phyloP scores from a whole-genome alignment of 1,140 invertebrate genomes.

The Sitodiplosis mosellana region DNA sequence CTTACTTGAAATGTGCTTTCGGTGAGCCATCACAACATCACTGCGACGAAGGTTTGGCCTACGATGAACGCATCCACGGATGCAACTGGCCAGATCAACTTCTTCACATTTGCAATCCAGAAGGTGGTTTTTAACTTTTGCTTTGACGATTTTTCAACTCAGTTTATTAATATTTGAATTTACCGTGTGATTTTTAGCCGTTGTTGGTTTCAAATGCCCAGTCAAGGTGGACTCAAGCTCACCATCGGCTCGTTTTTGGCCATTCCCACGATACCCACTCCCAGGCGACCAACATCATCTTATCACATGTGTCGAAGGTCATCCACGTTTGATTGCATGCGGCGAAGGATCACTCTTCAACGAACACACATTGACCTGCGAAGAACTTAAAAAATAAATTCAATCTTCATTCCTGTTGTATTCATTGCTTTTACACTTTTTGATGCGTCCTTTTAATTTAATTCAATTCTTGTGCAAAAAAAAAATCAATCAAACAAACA shows the following conservation, averaged over 20 bases:
- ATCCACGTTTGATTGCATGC: conserved; percentile 68
- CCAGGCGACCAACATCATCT: conserved; percentile 64
- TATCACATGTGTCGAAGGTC: conserved; percentile 74
- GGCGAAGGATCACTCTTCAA: conserved; percentile 74
- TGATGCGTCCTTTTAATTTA: too few relatives aligned
- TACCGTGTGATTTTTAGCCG: conserved; percentile 28
- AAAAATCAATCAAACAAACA: too few relatives aligned
- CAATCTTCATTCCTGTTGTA: too few relatives aligned
- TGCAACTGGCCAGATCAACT: conserved; percentile 90
- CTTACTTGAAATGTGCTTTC: conserved; percentile 69
- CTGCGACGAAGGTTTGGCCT: conserved; percentile 72
- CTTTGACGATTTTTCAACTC: neutral
- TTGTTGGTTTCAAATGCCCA: conserved; percentile 70
- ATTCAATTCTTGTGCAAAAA: too few relatives aligned
- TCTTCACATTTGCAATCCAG: conserved; percentile 67
- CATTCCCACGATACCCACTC: conserved; percentile 71
- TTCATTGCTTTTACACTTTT: too few relatives aligned
- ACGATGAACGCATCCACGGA: conserved; percentile 68
- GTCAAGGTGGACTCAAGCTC: conserved; percentile 58
- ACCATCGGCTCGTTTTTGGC: conserved; percentile 70
- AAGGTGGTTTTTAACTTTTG: conserved; percentile 33
- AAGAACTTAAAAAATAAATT: conserved; percentile 33
- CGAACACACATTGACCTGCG: conserved; percentile 59
- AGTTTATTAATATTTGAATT: neutral
- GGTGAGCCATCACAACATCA: conserved; percentile 58